Base-by-base conservation (phyloP, 2,113 vertebrate species). In the Telmatochromis sp. region DNA sequence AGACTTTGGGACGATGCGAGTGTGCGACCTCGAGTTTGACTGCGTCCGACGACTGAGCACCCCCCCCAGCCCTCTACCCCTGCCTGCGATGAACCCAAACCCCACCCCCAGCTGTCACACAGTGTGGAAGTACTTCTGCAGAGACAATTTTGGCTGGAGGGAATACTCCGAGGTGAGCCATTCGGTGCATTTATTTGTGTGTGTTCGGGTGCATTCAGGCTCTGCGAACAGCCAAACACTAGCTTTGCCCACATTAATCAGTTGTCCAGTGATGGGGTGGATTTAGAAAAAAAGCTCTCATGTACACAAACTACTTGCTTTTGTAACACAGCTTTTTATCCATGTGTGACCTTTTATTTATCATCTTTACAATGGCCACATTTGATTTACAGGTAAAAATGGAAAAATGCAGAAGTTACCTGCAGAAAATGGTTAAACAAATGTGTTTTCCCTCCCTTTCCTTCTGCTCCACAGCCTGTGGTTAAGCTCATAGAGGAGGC, bases 81-180 rank as follows among this genome's bases (percentile, higher is more conserved):
- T 95, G 79, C 95, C 97, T 1, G 94, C 97, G 40, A 91, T 97
- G 3, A 97, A 91, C 93, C 95, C 96, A 60, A 97, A 82, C 96
- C 94, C 96, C 87, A 95, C 91, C 90, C 97, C 97, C 86, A 94
- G 81, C 97, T 98, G 97, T 94, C 97, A 98, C 95, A 99, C 98
- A 0, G 94, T 98, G 92, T 99, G 98, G 99, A 99, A 99, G 50
- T 99, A 98, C 96, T 99, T 98, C 97, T 99, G 99, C 96, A 98
- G 98, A 96, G 99, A 99, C 95, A 98, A 99, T 96, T 99, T 99
- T 94, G 98, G 98, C 96, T 99, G 99, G 99, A 98, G 99, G 91
- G 99, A 99, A 79, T 99, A 99, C 95, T 99, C 98, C 0, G 99
- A 99, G 98, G 99, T 99, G 96, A 96, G 95, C 47, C 53, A 11